Conservation (phyloP, 2,888 invertebrate species). For the Lepeophtheirus nordmannii region DNA sequence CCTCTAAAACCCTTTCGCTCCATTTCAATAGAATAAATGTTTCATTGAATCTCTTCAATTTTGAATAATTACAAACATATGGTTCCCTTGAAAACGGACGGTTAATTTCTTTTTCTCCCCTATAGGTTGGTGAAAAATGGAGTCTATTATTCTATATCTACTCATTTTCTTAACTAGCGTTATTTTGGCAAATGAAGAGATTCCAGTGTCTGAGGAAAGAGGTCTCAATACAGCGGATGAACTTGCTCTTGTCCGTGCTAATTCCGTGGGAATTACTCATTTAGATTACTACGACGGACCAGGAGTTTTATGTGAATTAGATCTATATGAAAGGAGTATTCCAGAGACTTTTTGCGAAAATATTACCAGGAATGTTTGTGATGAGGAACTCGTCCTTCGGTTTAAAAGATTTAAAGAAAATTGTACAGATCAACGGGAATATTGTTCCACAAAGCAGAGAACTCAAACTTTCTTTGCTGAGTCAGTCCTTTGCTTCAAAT, state of each 20-base stretch:
- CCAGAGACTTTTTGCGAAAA: conserved; percentile 8
- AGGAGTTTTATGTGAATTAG: background rate
- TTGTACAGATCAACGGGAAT: background rate
- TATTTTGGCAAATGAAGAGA: no score
- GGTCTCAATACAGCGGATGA: background rate
- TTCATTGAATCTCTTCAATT: no score
- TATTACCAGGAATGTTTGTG: conserved; percentile 4
- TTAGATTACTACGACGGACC: background rate
- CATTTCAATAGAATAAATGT: no score
- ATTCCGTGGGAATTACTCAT: background rate
- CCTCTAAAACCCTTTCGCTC: no score
- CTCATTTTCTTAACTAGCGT: no score
- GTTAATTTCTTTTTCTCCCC: no score
- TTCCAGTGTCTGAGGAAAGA: background rate
- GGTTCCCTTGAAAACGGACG: no score
- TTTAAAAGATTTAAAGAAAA: conserved; percentile 7
- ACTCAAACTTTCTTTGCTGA: background rate
- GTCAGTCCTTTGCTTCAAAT: background rate
- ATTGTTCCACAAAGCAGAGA: background rate
- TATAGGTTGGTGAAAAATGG: no score
- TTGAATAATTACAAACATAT: no score
- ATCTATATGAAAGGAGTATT: background rate
- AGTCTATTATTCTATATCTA: no score
- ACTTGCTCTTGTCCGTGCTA: background rate
- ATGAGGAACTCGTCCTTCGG: background rate